Base-by-base conservation (phyloP, 1,140 invertebrate genomes). In the Megathymus violae region DNA sequence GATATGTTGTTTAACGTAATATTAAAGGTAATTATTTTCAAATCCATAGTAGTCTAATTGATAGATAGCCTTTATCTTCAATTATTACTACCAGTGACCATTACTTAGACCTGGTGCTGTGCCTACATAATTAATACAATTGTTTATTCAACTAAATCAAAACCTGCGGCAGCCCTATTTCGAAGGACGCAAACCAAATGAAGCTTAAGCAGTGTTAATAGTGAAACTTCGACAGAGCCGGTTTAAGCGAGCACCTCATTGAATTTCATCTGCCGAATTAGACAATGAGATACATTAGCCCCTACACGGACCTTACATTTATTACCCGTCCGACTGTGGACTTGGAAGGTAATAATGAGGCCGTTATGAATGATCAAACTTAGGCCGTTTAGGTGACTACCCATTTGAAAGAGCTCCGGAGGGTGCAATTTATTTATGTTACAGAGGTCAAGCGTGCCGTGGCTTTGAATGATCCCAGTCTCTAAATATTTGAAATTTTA, bases 101-200 rank as follows among this genome's bases (percentile, higher is more conserved):
- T n/a, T n/a, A n/a, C n/a, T n/a, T n/a, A n/a, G n/a, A n/a, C n/a
- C n/a, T n/a, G n/a, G n/a, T n/a, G n/a, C n/a, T n/a, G n/a, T n/a
- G n/a, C n/a, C n/a, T n/a, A n/a, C n/a, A n/a, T n/a, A n/a, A n/a
- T n/a, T n/a, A 22, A 22, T 5, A 22, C 19, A 4, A 4, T 1
- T 31, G 7, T 31, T 31, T 5, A 9, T 9, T 31, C 27, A 31
- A 31, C 3, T 31, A 9, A 36, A 11, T 3, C 10, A 36, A 36
- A n/a, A 36, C 3, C n/a, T 7, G 41, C 11, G 52, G 9, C 52
- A 58, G 10, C 52, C 52, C 52, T 58, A 58, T 9, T 4, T 16
- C 34, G n/a, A 58, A 58, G 52, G 40, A 31, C 52, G 51, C 51
- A 58, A 40, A 58, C 52, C 41, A 58, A 58, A 58, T 58, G 52